Percentiles rank a stretch among this genome's conserved stretches.
phyloP scores from a whole-genome alignment of 2,113 vertebrate species.

The Amia ocellicauda region DNA sequence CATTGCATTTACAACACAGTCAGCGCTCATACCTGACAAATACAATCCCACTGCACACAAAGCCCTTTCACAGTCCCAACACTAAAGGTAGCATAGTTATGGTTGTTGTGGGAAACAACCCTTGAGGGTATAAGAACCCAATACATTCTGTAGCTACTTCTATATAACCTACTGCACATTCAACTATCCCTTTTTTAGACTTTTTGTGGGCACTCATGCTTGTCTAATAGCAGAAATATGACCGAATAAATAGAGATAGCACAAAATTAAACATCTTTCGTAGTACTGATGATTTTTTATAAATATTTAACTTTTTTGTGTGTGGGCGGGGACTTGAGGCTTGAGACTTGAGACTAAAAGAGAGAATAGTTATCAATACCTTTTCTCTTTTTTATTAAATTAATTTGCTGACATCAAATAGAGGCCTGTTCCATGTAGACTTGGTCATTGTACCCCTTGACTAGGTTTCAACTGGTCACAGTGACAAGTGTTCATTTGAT shows the following conservation, averaged over 20 bases:
- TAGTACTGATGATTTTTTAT: not conserved
- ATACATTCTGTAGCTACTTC: conserved; percentile 11
- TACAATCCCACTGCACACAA: conserved; percentile 4
- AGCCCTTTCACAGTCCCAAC: not conserved
- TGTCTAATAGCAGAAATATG: conserved; percentile 25
- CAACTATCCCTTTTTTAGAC: conserved; percentile 14
- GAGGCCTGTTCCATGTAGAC: too few relatives aligned
- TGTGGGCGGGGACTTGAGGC: too few relatives aligned
- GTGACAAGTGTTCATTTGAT: conserved; percentile 45
- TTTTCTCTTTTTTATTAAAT: conserved; percentile 31
- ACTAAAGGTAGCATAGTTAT: conserved; percentile 15
- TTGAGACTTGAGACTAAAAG: too few relatives aligned
- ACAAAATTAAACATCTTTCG: too few relatives aligned
- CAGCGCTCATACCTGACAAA: conserved; percentile 19
- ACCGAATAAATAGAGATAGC: conserved; percentile 28
- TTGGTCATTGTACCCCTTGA: conserved; percentile 41
- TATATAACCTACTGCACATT: conserved; percentile 13
- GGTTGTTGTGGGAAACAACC: conserved; percentile 16
- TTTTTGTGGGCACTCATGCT: conserved; percentile 18
- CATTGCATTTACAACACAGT: conserved; percentile 16
- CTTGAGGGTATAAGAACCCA: not conserved
- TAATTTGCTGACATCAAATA: conserved; percentile 44
- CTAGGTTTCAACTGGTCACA: conserved; percentile 39
- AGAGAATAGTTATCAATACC: conserved; percentile 19
- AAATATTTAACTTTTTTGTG: too few relatives aligned